Evolutionary conservation across 92 coral and sea anemone species (phyloP).

Genomic region (Actinernus sp.): DNA sequence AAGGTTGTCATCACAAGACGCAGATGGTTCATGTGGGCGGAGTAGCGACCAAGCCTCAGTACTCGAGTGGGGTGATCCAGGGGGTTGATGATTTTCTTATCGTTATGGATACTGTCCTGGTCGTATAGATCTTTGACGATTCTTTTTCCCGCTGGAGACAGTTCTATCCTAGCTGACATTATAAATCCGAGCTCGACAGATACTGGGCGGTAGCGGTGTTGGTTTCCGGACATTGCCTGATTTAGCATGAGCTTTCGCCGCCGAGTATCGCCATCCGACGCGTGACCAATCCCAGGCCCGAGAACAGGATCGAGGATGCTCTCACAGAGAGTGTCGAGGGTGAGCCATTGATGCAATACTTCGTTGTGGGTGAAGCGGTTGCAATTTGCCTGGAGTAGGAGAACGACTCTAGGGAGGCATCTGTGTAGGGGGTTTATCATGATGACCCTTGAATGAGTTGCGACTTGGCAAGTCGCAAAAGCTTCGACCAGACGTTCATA

Average conservation of each 20-base stretch:
- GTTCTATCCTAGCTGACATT: background rate
- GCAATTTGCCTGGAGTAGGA: constrained; percentile 50
- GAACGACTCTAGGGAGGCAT: constrained; percentile 51
- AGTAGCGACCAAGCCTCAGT: background rate
- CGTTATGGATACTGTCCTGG: background rate
- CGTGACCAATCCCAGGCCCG: constrained; percentile 64
- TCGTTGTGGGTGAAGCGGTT: constrained; percentile 63
- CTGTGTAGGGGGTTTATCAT: constrained; percentile 55
- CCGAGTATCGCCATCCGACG: constrained; percentile 35
- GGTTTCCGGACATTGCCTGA: background rate
- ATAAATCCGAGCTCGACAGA: background rate
- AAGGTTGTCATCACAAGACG: background rate
- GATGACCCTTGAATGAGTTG: constrained; percentile 64
- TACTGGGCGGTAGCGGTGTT: background rate
- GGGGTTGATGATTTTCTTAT: background rate
- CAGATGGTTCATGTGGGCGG: constrained; percentile 2
- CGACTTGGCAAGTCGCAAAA: constrained; percentile 50
- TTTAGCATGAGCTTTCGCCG: constrained; percentile 9
- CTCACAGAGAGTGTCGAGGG: constrained; percentile 46
- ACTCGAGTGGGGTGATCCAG: constrained; percentile 1
- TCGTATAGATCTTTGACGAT: background rate
- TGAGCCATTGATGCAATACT: constrained; percentile 64
- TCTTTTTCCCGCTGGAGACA: background rate
- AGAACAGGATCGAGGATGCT: constrained; percentile 56
- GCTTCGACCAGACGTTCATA: constrained; percentile 49